Evolutionary conservation across 1,140 invertebrate genomes (phyloP), one percentile per base, ranked within the genome.

Genomic region (Solenopsis fugax): DNA sequence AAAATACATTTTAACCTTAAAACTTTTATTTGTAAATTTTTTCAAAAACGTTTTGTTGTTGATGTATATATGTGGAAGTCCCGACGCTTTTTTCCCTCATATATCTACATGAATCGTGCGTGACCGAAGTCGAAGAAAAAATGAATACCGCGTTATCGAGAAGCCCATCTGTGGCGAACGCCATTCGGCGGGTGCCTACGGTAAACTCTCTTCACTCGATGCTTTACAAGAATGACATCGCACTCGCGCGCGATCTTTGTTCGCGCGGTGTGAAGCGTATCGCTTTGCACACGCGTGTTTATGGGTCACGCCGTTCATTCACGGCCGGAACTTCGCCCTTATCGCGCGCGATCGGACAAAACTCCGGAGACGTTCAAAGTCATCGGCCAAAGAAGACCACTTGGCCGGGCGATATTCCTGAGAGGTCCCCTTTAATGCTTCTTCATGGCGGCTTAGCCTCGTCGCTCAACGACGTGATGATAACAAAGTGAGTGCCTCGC

Each of bases 391-490:
- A 45, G n/a, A 72, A 56, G 16, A 29, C 24, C 29, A 29, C 18
- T 60, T 4, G 41, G n/a, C 21, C 10, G 56, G 1, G 9, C 21
- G 41, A 48, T 10, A 58, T 58, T 50, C 54, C 65, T 7, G 86
- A 64, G 54, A 84, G 78, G 13, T 88, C 86, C 86, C 75, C 86
- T 88, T 88, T 88, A 88, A 87, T 45, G 16, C 24, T 78, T 60
- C 64, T 80, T 67, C 34, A 13, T n/a, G 48, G 34, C 6, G 69
- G 6, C 21, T 64, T 34, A 21, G 45, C 56, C 50, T 52, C 29
- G 48, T 48, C 48, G 65, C 12, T 37, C 54, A 54, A 64, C 50
- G 29, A 77, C 58, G 29, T 48, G 69, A 81, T 54, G 87, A 81
- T 87, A 87, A 87, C 80, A 80, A 88, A 87, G 52, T 62, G 85